These are phyloP conservation scores for Ptychadena robeensis DNA, from an alignment of 2,797 vertebrate genomes.

Conservation along the genomic window DNA sequence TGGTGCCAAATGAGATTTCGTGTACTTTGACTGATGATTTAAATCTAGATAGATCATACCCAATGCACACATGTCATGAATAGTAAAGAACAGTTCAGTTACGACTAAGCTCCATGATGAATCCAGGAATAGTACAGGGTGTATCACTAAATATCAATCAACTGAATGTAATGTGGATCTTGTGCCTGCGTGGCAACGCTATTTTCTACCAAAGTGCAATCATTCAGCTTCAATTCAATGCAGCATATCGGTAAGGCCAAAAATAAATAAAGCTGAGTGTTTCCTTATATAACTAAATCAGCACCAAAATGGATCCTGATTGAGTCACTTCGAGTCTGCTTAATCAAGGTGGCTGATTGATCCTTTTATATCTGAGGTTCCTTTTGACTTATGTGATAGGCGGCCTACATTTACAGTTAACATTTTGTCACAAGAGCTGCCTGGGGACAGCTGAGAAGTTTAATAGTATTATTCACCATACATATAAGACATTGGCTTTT, in stretches of 20 bases:
- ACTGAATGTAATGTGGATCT: neutral
- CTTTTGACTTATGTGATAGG: too few relatives aligned
- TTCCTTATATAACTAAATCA: neutral
- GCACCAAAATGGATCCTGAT: neutral
- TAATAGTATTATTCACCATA: too few relatives aligned
- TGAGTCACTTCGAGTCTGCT: neutral
- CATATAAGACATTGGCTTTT: too few relatives aligned
- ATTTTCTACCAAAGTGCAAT: neutral
- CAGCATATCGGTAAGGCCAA: neutral
- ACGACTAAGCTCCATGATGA: neutral
- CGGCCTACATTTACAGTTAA: neutral
- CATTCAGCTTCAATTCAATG: neutral
- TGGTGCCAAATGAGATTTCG: constrained; percentile 13
- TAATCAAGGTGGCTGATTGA: neutral
- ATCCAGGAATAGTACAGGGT: neutral
- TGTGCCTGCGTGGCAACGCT: neutral
- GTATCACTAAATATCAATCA: neutral
- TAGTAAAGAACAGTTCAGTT: neutral
- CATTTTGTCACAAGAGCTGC: neutral
- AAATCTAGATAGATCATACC: neutral
- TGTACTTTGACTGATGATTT: neutral
- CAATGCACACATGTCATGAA: neutral
- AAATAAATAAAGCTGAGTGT: neutral
- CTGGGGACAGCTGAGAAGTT: too few relatives aligned
- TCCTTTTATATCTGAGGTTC: too few relatives aligned